phyloP scores from a whole-genome alignment of 2,888 invertebrate genomes.

The Hypercompe scribonia region DNA sequence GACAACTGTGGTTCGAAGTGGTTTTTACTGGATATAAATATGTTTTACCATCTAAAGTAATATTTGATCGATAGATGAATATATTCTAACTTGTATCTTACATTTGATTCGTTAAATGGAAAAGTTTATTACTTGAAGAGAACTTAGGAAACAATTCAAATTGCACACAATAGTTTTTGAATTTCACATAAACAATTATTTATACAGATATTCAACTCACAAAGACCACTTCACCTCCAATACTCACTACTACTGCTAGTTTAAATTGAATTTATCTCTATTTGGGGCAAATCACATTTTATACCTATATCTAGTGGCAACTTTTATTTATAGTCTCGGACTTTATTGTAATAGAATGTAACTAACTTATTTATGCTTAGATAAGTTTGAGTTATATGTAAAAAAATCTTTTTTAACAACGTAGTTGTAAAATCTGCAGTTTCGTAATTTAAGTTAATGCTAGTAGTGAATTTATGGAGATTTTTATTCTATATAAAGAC shows the following conservation, averaged over 20 bases:
- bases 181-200: too few relatives aligned
- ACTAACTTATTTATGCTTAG: background rate
- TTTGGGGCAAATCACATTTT: background rate
- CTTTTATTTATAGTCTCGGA: background rate
- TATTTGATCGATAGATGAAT: background rate
- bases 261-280: background rate
- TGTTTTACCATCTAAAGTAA: constrained; percentile 14
- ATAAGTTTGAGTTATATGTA: background rate
- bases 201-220: too few relatives aligned
- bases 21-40: constrained; percentile 23
- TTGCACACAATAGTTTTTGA: background rate
- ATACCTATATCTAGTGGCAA: background rate
- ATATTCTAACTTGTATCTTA: too few relatives aligned
- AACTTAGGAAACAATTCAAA: background rate
- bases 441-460: too few relatives aligned
- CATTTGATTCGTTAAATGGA: background rate
- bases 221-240: too few relatives aligned
- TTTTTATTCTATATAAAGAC: too few relatives aligned
- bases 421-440: too few relatives aligned
- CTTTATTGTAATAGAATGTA: background rate
- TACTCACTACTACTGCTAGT: too few relatives aligned
- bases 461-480: too few relatives aligned
- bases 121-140: background rate
- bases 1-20: constrained; percentile 32
- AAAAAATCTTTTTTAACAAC: too few relatives aligned